Base-by-base conservation (phyloP, 2,113 vertebrate genomes). In the Triplophysa rosa region DNA sequence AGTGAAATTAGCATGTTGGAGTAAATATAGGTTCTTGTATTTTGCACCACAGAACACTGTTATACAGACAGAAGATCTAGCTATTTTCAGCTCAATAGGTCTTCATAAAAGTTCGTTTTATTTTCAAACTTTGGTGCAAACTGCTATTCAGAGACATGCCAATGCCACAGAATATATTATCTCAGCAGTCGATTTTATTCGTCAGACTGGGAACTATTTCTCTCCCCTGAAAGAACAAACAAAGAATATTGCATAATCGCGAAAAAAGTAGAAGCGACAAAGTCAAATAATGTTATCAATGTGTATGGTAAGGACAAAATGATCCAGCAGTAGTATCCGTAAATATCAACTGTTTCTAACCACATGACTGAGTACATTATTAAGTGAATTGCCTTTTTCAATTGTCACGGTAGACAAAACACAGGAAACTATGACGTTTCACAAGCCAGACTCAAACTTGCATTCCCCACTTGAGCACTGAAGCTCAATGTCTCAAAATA, bases 31-130 rank as follows among this genome's bases (percentile, higher is more conserved):
- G 65, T 54, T 76, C 69, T 40, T 78, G 4, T 54, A 19, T 29
- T 81, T 77, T 61, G 13, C 80, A 58, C 79, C 72, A 85, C 65
- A 85, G 62, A 58, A 81, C 61, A 78, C 16, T 59, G 58, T 83
- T 82, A 76, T 65, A 82, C 83, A 86, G 52, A 67, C 77, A 63
- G 56, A 75, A 54, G 47, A 77, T 89, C 2, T 11, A 45, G 6
- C 84, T 89, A 86, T 85, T 88, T 88, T 86, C 77, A 85, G 86
- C 67, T 79, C 45, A 79, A 64, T 23, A 37, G 24, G 5, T 11
- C 54, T 66, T 82, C 40, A 64, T 7, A 49, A 63, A 24, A 68
- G 21, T 23, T 17, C 26, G 21, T 58, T 29, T 58, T n/a, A n/a
- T n/a, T 47, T 24, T 29, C 13, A n/a, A 78, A 73, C 61, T 23